These are phyloP conservation scores for Tamandua tetradactyla DNA, from an alignment of 2,797 vertebrate species.

Conservation along the genomic window DNA sequence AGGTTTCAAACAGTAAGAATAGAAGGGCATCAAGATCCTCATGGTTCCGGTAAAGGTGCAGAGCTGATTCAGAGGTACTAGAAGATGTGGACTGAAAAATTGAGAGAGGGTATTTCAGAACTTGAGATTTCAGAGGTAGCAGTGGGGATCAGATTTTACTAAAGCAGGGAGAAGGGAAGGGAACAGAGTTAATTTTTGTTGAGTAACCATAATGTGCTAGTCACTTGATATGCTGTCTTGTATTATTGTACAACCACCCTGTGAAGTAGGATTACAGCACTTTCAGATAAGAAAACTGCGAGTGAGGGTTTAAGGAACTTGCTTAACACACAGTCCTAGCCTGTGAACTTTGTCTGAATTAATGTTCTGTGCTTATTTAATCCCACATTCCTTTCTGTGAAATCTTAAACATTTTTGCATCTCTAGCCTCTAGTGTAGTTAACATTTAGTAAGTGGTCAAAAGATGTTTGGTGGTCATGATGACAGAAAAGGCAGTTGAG, in stretches of 20 bases:
- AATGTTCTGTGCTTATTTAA: neutral
- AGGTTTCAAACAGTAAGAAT: neutral
- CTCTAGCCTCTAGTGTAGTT: neutral
- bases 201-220: neutral
- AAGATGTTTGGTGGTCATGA: neutral
- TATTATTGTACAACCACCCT: neutral
- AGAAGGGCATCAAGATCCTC: neutral
- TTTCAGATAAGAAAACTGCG: neutral
- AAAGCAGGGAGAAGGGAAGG: neutral
- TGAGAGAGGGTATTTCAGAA: neutral
- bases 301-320: neutral
- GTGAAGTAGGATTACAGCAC: neutral
- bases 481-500: neutral
- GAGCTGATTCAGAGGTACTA: fast-evolving
- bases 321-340: neutral
- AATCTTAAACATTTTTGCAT: neutral
- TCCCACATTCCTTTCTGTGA: neutral
- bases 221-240: neutral
- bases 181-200: neutral
- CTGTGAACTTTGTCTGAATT: neutral
- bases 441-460: neutral
- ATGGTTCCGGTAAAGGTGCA: neutral
- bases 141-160: neutral
- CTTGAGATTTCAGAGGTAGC: neutral
- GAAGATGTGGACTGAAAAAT: neutral